Evolutionary conservation across 2,888 invertebrate genomes (phyloP).

Genomic region (Caenorhabditis virilis): DNA sequence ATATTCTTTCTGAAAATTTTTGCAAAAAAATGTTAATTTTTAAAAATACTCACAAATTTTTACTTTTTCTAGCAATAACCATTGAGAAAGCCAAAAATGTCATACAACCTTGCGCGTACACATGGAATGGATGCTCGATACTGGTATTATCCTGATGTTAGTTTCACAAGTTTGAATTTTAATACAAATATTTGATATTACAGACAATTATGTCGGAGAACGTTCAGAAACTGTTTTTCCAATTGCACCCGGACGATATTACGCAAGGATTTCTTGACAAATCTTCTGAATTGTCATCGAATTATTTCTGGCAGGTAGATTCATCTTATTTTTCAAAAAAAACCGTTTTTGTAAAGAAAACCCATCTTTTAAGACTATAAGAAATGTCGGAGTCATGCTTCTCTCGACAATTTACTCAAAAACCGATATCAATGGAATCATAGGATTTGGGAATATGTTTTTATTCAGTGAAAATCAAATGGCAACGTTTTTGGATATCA

Average conservation of each 20-base stretch:
- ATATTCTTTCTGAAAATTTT: no score
- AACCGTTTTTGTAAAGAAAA: no score
- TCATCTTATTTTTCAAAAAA: no score
- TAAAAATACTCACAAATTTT: no score
- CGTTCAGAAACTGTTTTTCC: constrained; percentile 8
- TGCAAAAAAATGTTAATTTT: no score
- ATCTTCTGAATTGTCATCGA: constrained; percentile 40
- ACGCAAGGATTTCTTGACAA: constrained; percentile 51
- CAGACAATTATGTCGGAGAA: constrained; percentile 8
- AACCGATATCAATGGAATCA: constrained; percentile 90
- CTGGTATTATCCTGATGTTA: constrained; percentile 36
- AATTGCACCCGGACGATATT: constrained; percentile 28
- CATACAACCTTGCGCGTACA: constrained; percentile 18
- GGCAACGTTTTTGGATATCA: constrained; percentile 73
- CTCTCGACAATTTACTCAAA: constrained; percentile 88
- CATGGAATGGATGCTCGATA: constrained; percentile 18
- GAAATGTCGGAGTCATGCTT: constrained; percentile 83
- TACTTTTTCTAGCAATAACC: no score
- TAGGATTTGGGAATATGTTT: constrained; percentile 85
- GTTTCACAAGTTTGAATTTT: no score
- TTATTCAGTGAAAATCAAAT: constrained; percentile 86
- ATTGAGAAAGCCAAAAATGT: no score
- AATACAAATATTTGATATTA: neutral
- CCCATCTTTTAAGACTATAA: constrained; percentile 81
- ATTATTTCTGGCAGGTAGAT: constrained; percentile 50